Conservation (phyloP, 2,113 vertebrate genomes). For the Corythornis madagascariensis region DNA sequence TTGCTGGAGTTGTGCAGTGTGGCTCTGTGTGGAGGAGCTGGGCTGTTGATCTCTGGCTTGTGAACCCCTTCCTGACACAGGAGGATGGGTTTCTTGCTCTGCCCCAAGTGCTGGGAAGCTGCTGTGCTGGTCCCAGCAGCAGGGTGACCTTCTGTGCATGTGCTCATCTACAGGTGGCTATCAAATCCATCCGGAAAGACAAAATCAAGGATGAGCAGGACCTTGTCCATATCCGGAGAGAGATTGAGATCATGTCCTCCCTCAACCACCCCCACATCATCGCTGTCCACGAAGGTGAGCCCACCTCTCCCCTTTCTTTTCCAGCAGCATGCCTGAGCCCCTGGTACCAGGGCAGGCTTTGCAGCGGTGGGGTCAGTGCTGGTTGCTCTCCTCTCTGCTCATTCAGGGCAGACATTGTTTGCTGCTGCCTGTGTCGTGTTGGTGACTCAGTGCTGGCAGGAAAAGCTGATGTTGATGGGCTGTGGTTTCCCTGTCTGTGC, state of each 20-base stretch:
- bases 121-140: accelerated
- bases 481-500: not conserved
- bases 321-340: accelerated
- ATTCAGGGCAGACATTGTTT: not conserved
- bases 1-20: accelerated
- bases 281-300: conserved; percentile 92
- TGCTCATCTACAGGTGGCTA: conserved; percentile 82
- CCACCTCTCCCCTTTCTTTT: not conserved
- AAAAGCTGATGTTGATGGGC: not conserved
- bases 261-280: conserved; percentile 96
- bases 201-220: conserved; percentile 96
- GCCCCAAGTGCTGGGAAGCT: not conserved
- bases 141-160: not conserved
- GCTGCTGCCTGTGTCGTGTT: not conserved
- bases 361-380: not conserved
- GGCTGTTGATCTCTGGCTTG: accelerated
- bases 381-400: not conserved
- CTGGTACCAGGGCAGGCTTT: accelerated
- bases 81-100: not conserved
- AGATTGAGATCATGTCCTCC: conserved; percentile 98
- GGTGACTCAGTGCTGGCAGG: not conserved
- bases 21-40: not conserved
- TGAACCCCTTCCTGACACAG: not conserved
- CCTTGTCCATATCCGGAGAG: conserved; percentile 90
- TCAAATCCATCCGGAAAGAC: conserved; percentile 96